A percentile compares a stretch with the other conserved stretches of the same genome.
phyloP scores from a whole-genome alignment of 2,888 invertebrate genomes.

The Caenorhabditis afra region DNA sequence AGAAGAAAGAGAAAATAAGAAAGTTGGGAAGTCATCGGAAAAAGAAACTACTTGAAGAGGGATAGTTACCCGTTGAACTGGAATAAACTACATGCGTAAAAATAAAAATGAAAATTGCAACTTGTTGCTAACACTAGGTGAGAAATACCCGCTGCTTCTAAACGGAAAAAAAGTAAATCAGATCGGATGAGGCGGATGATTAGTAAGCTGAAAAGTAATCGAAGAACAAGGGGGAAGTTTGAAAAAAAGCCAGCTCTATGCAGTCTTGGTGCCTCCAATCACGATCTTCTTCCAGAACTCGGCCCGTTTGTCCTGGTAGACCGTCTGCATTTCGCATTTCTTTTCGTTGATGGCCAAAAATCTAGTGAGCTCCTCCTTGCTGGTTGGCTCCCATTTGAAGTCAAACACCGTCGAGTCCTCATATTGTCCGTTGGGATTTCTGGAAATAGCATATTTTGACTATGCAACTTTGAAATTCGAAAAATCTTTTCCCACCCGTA shows the following conservation, averaged over 20 bases:
- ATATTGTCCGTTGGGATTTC: conserved; percentile 77
- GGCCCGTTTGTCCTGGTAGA: conserved; percentile 66
- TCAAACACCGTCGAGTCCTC: conserved; percentile 72
- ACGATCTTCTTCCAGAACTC: conserved; percentile 70
- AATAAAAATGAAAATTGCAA: background rate
- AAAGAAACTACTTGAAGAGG: no score
- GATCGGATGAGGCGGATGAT: background rate
- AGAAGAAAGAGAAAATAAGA: no score
- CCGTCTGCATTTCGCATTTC: conserved; percentile 68
- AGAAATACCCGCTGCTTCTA: background rate
- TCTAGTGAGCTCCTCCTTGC: conserved; percentile 53
- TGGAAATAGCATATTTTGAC: conserved; percentile 28
- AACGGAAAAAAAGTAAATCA: background rate
- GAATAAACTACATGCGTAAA: background rate
- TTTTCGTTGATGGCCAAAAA: conserved; percentile 66
- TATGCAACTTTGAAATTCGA: background rate
- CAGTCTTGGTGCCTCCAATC: conserved; percentile 49
- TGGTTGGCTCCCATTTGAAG: conserved; percentile 74
- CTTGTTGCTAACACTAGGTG: background rate
- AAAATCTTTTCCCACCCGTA: conserved; percentile 62
- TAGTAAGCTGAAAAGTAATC: background rate
- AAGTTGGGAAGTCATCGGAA: no score
- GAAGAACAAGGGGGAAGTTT: no score
- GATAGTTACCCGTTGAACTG: background rate
- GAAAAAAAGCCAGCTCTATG: no score